Percentiles rank a stretch among this genome's conserved stretches.
Evolutionary conservation across 1,140 invertebrate species (phyloP).

Genomic region (Trichonephila clavata): DNA sequence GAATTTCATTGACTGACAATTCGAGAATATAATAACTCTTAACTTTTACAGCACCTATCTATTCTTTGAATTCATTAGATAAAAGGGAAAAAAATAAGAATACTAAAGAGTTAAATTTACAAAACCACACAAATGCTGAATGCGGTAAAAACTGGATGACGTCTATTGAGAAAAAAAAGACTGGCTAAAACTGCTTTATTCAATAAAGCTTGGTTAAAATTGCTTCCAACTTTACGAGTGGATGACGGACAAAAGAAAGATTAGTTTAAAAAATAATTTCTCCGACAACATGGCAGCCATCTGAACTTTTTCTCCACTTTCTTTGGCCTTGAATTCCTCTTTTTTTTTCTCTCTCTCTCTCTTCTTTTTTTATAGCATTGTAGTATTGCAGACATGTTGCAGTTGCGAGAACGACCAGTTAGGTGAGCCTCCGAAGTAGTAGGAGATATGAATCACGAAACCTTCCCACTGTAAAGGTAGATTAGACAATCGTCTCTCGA

Average conservation of each 20-base stretch:
- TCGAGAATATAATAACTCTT: no score
- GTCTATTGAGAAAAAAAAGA: no score
- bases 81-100: no score
- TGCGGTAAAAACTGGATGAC: no score
- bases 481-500: not conserved
- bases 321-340: not conserved
- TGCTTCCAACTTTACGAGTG: no score
- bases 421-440: not conserved
- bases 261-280: not conserved
- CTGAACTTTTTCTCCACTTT: not conserved
- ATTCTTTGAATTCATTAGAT: no score
- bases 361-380: not conserved
- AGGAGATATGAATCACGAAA: not conserved
- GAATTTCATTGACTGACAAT: no score
- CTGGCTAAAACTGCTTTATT: no score
- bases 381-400: not conserved
- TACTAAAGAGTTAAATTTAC: no score
- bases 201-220: no score
- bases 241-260: not conserved
- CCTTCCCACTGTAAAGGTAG: not conserved
- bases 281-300: not conserved
- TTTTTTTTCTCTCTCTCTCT: not conserved
- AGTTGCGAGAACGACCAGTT: slow-evolving; percentile 23
- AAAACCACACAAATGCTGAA: no score
- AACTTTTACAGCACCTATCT: no score